Conservation (phyloP, 2,888 invertebrate species). For the Rotaria magnacalcarata region DNA sequence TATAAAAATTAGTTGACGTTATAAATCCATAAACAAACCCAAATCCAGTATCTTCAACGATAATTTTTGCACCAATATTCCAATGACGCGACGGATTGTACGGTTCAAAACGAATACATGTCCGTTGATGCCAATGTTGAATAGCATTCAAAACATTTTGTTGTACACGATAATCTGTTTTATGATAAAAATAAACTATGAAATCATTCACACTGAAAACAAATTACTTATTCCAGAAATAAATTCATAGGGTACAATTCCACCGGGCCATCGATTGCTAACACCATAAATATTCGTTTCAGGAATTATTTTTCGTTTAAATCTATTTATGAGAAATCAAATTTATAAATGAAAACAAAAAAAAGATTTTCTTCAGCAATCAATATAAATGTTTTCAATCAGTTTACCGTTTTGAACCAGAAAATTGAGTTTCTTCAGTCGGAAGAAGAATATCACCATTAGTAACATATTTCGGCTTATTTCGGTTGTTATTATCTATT, state of each 20-base stretch:
- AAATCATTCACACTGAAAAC: background rate
- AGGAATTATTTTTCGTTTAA: slow-evolving; percentile 38
- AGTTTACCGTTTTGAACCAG: background rate
- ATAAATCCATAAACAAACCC: background rate
- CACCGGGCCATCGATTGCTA: slow-evolving; percentile 40
- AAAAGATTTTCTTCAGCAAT: background rate
- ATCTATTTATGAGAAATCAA: slow-evolving; percentile 4
- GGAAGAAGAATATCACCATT: slow-evolving; percentile 15
- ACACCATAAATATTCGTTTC: slow-evolving; percentile 30
- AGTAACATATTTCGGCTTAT: background rate
- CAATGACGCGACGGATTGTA: slow-evolving; percentile 36
- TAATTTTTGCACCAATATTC: background rate
- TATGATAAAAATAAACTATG: background rate
- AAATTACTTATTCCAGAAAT: slow-evolving; percentile 27
- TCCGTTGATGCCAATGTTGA: slow-evolving; percentile 43
- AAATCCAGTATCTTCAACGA: background rate
- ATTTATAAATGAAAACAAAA: background rate
- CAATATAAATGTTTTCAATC: background rate
- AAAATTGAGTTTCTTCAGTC: background rate
- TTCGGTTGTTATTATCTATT: background rate
- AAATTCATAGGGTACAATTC: slow-evolving; percentile 39
- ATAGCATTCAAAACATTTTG: slow-evolving; percentile 30
- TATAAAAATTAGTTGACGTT: background rate
- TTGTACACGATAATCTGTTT: slow-evolving; percentile 36
- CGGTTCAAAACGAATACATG: slow-evolving; percentile 45